Conservation (phyloP, 2,888 invertebrate genomes). For the Carpatolechia fugitivella region DNA sequence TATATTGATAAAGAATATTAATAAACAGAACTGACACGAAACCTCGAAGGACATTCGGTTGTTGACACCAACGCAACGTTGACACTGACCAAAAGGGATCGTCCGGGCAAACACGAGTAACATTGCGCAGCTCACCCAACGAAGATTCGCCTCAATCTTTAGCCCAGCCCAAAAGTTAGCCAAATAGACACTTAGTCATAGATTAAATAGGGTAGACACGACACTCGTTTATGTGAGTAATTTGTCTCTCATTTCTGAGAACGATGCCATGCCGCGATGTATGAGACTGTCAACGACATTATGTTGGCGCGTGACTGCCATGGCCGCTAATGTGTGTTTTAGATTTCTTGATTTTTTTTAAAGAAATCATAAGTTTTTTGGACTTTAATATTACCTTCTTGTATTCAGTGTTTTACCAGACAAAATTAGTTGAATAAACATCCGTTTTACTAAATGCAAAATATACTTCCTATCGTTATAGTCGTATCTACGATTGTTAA, state of each 20-base stretch:
- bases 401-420: too few species aligned
- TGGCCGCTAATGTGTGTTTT: slow-evolving; percentile 1
- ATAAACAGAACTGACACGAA: neutral
- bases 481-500: too few species aligned
- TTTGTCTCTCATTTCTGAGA: slow-evolving; percentile 1
- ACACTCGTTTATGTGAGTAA: neutral
- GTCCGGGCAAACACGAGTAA: neutral
- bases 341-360: too few species aligned
- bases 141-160: slow-evolving; percentile 8
- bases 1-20: too few species aligned
- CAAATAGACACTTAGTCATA: slow-evolving; percentile 7
- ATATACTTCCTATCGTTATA: too few species aligned
- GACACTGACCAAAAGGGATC: neutral
- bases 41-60: neutral
- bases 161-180: too few species aligned
- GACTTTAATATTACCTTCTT: too few species aligned
- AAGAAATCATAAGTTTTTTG: too few species aligned
- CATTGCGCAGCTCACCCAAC: neutral
- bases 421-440: too few species aligned
- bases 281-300: slow-evolving; percentile 5
- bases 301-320: slow-evolving; percentile 4
- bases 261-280: too few species aligned
- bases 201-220: slow-evolving; percentile 8
- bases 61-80: too few species aligned
- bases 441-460: too few species aligned